A percentile compares a stretch with the other conserved stretches of the same genome.
These are phyloP conservation scores for Melanotaenia boesemani DNA, from an alignment of 2,797 vertebrate genomes.

Conservation along the genomic window DNA sequence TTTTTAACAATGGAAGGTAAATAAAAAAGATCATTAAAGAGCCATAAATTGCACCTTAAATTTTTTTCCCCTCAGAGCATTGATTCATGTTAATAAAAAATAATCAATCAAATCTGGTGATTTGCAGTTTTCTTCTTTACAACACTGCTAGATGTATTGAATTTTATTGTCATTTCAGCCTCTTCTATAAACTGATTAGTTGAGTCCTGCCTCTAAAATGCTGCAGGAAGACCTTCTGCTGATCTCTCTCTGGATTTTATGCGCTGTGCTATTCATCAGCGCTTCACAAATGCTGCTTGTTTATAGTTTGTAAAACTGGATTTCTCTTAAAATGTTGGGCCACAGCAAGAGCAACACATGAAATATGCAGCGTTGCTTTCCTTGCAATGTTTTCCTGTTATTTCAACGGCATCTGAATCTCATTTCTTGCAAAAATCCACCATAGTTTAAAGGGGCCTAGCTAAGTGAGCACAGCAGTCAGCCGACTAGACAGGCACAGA, in stretches of 20 bases:
- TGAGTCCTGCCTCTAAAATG: background rate
- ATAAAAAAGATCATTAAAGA: background rate
- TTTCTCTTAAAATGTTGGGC: background rate
- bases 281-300: background rate
- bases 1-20: background rate
- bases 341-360: no score
- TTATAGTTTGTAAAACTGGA: background rate
- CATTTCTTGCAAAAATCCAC: background rate
- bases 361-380: no score
- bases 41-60: background rate
- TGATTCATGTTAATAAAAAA: background rate
- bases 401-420: background rate
- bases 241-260: background rate
- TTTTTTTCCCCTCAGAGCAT: background rate
- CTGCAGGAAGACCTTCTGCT: background rate
- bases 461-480: background rate
- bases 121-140: background rate
- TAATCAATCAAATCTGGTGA: background rate
- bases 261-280: no score
- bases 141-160: background rate
- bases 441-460: background rate
- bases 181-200: background rate
- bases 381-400: background rate
- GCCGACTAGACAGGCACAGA: background rate
- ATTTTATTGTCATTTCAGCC: background rate